These are phyloP conservation scores for Taurulus bubalis DNA, from an alignment of 2,113 vertebrate species.

Conservation along the genomic window DNA sequence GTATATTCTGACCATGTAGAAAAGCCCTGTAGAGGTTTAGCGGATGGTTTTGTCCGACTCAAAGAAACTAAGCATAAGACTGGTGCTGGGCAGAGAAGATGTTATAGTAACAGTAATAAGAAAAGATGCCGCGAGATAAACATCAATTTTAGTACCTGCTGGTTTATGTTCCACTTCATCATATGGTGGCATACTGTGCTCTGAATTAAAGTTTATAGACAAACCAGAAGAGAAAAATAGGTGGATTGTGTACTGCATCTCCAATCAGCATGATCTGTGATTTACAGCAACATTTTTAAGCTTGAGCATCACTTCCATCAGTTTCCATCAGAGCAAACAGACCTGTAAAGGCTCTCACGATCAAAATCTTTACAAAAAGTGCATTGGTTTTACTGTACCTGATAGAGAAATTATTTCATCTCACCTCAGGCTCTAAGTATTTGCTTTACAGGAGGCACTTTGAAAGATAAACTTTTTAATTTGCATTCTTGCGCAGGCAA, in stretches of 20 bases:
- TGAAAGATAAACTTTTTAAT: constrained; percentile 65
- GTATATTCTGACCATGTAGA: constrained; percentile 48
- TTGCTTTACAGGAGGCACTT: constrained; percentile 39
- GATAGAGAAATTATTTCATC: constrained; percentile 39
- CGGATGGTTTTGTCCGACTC: constrained; percentile 61
- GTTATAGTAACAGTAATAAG: constrained; percentile 41
- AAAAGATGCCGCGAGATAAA: constrained; percentile 39
- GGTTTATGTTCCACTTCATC: constrained; percentile 42
- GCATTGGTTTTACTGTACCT: constrained; percentile 32
- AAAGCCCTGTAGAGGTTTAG: constrained; percentile 56
- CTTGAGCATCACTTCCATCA: constrained; percentile 11
- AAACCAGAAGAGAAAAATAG: constrained; percentile 6
- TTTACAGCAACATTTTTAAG: constrained; percentile 36
- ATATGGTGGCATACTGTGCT: constrained; percentile 6
- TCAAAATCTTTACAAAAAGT: constrained; percentile 33
- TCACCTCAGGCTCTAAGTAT: constrained; percentile 45
- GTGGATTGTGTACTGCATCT: constrained; percentile 7
- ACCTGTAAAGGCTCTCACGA: background rate
- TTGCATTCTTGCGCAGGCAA: constrained; percentile 38
- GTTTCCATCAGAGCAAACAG: constrained; percentile 18
- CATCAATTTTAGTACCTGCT: constrained; percentile 36
- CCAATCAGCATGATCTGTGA: constrained; percentile 32
- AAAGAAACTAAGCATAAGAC: constrained; percentile 38
- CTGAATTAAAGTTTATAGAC: constrained; percentile 49
- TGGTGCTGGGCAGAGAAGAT: constrained; percentile 24